Percentiles rank a stretch among this genome's conserved stretches.
phyloP scores from a whole-genome alignment of 2,888 invertebrate species.

The Melanchra persicariae region DNA sequence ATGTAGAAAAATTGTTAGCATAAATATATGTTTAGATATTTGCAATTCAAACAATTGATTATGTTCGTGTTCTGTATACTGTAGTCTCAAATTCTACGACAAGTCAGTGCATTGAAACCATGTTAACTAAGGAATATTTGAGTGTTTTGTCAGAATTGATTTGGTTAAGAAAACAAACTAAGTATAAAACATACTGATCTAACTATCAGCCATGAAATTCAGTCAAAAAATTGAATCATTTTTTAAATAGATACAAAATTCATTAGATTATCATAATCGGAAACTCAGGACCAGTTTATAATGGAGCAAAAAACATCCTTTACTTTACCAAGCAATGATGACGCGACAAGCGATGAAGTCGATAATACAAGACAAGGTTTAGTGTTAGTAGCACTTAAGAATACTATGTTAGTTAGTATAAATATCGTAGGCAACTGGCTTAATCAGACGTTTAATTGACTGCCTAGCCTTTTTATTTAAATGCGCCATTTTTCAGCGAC shows the following conservation, averaged over 20 bases:
- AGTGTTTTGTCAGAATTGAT: neutral
- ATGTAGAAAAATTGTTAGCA: conserved; percentile 33
- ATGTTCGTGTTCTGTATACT: conserved; percentile 49
- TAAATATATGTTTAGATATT: conserved; percentile 47
- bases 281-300: neutral
- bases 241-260: neutral
- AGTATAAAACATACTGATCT: neutral
- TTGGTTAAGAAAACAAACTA: neutral
- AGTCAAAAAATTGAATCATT: neutral
- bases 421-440: too few relatives aligned
- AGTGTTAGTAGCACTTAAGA: too few relatives aligned
- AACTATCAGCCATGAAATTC: neutral
- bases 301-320: neutral
- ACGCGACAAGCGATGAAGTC: neutral
- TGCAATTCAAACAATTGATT: conserved; percentile 38
- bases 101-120: conserved; percentile 33
- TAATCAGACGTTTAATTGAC: too few relatives aligned
- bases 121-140: neutral
- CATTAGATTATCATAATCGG: neutral
- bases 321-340: neutral
- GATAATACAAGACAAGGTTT: too few relatives aligned
- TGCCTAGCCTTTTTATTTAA: too few relatives aligned
- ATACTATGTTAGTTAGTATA: too few relatives aligned
- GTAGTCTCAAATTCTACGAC: conserved; percentile 19
- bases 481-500: too few relatives aligned